Conservation (phyloP, 1,140 invertebrate genomes). For the Micrasema longulum region DNA sequence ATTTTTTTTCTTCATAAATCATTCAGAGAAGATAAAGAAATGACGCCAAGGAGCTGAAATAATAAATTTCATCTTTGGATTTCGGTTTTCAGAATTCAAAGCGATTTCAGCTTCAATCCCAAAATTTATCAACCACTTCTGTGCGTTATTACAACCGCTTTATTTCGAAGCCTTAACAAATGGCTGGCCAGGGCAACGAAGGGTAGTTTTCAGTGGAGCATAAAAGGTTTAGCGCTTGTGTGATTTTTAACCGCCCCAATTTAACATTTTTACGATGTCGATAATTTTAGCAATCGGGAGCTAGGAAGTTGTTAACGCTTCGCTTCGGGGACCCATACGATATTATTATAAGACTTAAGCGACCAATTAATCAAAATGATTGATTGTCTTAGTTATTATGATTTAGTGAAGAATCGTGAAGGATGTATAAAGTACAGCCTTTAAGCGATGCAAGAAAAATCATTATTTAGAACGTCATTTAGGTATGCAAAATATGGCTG, state of each 20-base stretch:
- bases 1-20: too few species aligned
- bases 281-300: conserved; percentile 29
- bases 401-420: neutral
- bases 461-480: too few species aligned
- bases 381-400: neutral
- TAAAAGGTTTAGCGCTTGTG: conserved; percentile 27
- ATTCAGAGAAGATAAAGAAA: too few species aligned
- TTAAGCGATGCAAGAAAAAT: too few species aligned
- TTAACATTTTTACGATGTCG: conserved; percentile 40
- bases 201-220: conserved; percentile 12
- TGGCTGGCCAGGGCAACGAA: neutral
- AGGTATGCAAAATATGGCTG: too few species aligned
- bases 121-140: conserved; percentile 10
- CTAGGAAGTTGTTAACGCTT: conserved; percentile 16
- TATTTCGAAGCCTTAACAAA: conserved; percentile 17
- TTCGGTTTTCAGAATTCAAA: neutral
- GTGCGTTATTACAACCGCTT: conserved; percentile 29
- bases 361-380: neutral
- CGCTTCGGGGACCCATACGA: neutral
- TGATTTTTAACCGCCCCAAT: conserved; percentile 37
- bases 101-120: neutral
- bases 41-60: too few species aligned
- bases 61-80: too few species aligned
- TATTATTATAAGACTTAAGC: neutral
- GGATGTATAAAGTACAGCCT: neutral